Base-by-base conservation (phyloP, 2,888 invertebrate species). In the Drosophila anomelani region DNA sequence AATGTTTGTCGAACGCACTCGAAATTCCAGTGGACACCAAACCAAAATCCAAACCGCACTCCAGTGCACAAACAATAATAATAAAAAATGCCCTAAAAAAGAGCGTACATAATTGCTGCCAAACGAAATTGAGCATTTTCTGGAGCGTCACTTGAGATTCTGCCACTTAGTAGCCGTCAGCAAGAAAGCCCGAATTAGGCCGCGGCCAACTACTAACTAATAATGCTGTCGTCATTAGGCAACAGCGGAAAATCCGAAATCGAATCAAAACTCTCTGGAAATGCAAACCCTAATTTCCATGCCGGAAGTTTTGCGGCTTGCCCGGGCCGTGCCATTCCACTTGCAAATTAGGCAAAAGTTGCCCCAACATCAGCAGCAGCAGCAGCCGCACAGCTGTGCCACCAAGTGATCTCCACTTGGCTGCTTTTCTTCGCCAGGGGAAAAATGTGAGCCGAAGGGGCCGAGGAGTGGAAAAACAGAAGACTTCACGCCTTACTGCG, bases 291-390 rank as follows among this genome's bases (percentile, higher is more conserved):
- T 84, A 85, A 88, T 85, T 86, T 84, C 78, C 64, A 78, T 85
- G 85, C 88, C 85, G 85, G 85, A 85, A 85, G 88, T 81, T 66
- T 77, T 55, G 58, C 47, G 68, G 70, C 41, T 36, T 68, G 85
- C 69, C 76, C 70, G 64, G 76, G 72, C 71, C 75, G 54, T 86
- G 77, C 78, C 79, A 85, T 78, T 79, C 79, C 67, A 78, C 74
- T 88, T 81, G 88, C 84, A 88, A 86, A 88, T 85, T 83, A 85
- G 77, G 69, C 64, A 70, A 68, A 66, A 73, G 62, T 59, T 67
- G 72, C 67, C 69, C 57, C 72, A 64, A 53, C 59, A 69, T 69
- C 68, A 74, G 66, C 69, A 43, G 43, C 20, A 20, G 20, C 68
- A 74, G 66, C 44, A 44, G 43, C 41, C 15, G 46, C 46, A 29